phyloP scores from a whole-genome alignment of 2,888 invertebrate genomes.

The Baronia brevicornis region DNA sequence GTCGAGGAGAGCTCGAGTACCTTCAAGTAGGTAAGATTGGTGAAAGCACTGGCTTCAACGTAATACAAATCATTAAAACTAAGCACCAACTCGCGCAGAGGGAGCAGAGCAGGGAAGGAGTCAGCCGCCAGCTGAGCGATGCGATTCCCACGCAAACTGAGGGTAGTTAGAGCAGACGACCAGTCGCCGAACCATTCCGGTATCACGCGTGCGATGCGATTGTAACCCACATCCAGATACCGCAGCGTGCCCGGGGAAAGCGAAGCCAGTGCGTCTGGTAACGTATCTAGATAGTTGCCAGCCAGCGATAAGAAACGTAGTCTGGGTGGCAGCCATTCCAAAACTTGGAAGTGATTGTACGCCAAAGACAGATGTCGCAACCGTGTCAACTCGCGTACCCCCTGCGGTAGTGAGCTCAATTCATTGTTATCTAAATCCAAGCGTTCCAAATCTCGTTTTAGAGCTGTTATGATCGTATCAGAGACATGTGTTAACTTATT shows the following conservation, averaged over 20 bases:
- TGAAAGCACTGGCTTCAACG: slow-evolving; percentile 82
- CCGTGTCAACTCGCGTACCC: slow-evolving; percentile 74
- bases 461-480: slow-evolving; percentile 78
- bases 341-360: slow-evolving; percentile 80
- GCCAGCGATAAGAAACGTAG: slow-evolving; percentile 82
- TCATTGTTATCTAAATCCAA: slow-evolving; percentile 86
- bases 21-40: slow-evolving; percentile 81
- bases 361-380: slow-evolving; percentile 86
- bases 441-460: slow-evolving; percentile 81
- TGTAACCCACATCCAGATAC: slow-evolving; percentile 88
- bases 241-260: slow-evolving; percentile 74
- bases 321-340: slow-evolving; percentile 68
- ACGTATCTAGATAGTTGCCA: slow-evolving; percentile 80
- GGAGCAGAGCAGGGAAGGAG: slow-evolving; percentile 79
- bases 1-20: slow-evolving; percentile 88
- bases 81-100: slow-evolving; percentile 86
- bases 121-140: slow-evolving; percentile 78
- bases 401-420: slow-evolving; percentile 76
- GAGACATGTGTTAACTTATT: slow-evolving; percentile 81
- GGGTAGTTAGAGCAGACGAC: slow-evolving; percentile 82
- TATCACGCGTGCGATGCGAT: slow-evolving; percentile 80
- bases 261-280: slow-evolving; percentile 79
- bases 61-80: slow-evolving; percentile 89
- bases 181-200: slow-evolving; percentile 81
- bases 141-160: slow-evolving; percentile 85